Evolutionary conservation across 2,797 vertebrate genomes (phyloP).

Genomic region (Eutrigla gurnardus): DNA sequence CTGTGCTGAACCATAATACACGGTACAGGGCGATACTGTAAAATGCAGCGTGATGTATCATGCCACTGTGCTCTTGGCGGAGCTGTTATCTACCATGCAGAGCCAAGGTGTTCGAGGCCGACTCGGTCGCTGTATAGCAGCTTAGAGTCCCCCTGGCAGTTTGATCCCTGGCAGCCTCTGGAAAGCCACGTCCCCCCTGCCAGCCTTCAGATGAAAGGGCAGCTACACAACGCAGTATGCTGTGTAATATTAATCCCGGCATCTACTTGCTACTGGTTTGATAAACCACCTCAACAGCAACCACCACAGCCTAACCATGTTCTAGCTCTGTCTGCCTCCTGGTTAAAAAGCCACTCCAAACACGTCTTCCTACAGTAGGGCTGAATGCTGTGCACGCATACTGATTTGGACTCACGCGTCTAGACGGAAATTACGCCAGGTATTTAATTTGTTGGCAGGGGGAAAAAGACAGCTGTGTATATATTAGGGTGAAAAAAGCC

Average conservation of each 20-base stretch:
- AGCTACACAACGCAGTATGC: constrained; percentile 13
- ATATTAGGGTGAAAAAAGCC: constrained; percentile 51
- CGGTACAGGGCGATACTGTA: constrained; percentile 27
- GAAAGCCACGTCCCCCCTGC: constrained; percentile 9
- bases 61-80: constrained; percentile 43
- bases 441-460: constrained; percentile 50
- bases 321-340: constrained; percentile 1
- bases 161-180: constrained; percentile 25
- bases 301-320: constrained; percentile 21
- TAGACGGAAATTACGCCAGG: constrained; percentile 54
- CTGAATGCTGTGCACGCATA: constrained; percentile 52
- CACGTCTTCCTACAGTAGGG: constrained; percentile 33
- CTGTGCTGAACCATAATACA: constrained; percentile 42
- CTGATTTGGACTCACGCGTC: constrained; percentile 56
- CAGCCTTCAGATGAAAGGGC: constrained; percentile 31
- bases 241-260: constrained; percentile 32
- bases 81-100: constrained; percentile 55
- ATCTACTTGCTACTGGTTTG: constrained; percentile 54
- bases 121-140: constrained; percentile 38
- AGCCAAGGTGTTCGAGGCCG: constrained; percentile 39
- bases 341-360: constrained; percentile 74
- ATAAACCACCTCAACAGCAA: constrained; percentile 41
- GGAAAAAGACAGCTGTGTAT: constrained; percentile 48
- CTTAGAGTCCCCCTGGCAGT: constrained; percentile 25
- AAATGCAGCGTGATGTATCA: constrained; percentile 54